These are phyloP conservation scores for Hoplodrina blanda DNA, from an alignment of 2,888 invertebrate genomes.

Conservation along the genomic window DNA sequence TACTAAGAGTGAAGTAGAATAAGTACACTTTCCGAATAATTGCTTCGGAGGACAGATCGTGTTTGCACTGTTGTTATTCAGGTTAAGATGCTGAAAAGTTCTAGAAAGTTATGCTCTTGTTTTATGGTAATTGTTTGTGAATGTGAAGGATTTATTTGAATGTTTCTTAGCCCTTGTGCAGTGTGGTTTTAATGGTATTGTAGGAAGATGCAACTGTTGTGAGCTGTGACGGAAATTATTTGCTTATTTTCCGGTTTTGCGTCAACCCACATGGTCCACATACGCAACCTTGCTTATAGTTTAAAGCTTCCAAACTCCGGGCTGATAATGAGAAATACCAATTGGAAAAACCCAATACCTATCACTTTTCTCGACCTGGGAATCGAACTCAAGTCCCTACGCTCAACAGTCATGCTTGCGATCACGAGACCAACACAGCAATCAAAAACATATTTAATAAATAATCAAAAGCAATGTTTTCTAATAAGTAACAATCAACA, in stretches of 20 bases:
- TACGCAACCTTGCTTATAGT: no score
- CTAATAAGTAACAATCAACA: not conserved
- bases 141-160: slow-evolving; percentile 21
- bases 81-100: slow-evolving; percentile 43
- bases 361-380: no score
- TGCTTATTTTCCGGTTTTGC: not conserved
- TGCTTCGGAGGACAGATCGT: slow-evolving; percentile 56
- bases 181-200: not conserved
- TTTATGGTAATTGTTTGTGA: slow-evolving; percentile 32
- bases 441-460: not conserved
- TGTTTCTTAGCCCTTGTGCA: slow-evolving; percentile 2
- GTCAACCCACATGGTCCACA: not conserved
- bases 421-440: not conserved
- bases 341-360: not conserved
- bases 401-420: not conserved
- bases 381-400: not conserved
- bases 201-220: not conserved
- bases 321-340: not conserved
- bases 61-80: slow-evolving; percentile 36
- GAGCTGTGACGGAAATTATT: not conserved
- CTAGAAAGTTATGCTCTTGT: slow-evolving; percentile 35
- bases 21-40: slow-evolving; percentile 64
- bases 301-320: no score
- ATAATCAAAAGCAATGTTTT: not conserved
- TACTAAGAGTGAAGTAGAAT: slow-evolving; percentile 30